Conservation (phyloP, 2,113 vertebrate genomes). For the Emydura subglobosa region DNA sequence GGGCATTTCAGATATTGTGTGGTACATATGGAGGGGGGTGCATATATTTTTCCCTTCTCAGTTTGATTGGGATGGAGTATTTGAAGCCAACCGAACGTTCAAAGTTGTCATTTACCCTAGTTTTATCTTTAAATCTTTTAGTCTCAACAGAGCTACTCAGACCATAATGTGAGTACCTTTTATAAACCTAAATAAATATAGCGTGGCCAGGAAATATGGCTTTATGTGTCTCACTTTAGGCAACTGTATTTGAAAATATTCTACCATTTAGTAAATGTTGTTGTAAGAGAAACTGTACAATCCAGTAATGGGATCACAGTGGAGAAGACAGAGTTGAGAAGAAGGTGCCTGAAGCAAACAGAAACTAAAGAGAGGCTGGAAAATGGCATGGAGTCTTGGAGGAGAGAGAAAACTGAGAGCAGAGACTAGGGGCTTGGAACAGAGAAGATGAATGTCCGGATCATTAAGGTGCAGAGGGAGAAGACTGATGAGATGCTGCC, state of each 20-base stretch:
- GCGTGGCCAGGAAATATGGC: neutral
- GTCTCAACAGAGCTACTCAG: neutral
- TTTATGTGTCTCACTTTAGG: neutral
- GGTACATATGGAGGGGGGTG: neutral
- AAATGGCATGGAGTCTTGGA: neutral
- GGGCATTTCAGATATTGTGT: neutral
- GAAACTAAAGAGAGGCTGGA: neutral
- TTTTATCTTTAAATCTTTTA: neutral
- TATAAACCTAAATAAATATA: neutral
- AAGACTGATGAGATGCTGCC: neutral
- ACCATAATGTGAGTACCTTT: neutral
- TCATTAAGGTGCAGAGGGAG: neutral
- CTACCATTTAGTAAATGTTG: neutral
- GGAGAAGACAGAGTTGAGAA: neutral
- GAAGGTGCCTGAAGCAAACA: neutral
- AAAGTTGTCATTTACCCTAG: neutral
- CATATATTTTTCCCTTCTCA: accelerated
- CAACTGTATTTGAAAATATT: neutral
- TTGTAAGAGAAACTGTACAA: neutral
- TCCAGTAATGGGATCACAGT: neutral
- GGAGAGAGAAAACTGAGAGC: neutral
- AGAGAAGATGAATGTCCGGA: neutral
- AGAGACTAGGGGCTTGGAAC: neutral
- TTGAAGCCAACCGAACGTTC: neutral
- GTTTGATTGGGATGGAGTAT: neutral